Base-by-base conservation (phyloP, 2,113 vertebrate genomes). In the Shinisaurus crocodilurus region DNA sequence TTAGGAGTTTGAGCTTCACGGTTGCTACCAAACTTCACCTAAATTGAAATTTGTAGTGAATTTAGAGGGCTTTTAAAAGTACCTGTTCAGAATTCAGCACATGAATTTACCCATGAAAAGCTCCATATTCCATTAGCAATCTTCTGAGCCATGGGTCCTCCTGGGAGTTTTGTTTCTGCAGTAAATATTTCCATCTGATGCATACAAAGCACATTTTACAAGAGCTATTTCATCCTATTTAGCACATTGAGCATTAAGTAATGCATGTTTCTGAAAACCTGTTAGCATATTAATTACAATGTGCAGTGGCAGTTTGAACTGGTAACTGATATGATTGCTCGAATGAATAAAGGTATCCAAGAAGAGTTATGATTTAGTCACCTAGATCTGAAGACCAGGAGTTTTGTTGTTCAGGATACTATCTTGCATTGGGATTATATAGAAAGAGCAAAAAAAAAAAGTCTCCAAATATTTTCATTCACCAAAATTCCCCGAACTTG, bases 271-370 rank as follows among this genome's bases (percentile, higher is more conserved):
- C 88, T 90, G 54, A 1, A 94, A 84, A 93, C 94, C 94, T 82
- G 93, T 93, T 93, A 92, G 45, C 90, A 57, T 95, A 94, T 94
- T 94, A 94, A 96, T 93, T 93, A 94, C 43, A 85, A 90, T 82
- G 63, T 87, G 83, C 91, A 91, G 85, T 88, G 82, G 92, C 90
- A 92, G 85, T 83, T 93, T 95, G 92, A 92, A 94, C 90, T 89
- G 91, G 88, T 83, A 84, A 88, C 63, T 32, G 72, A 57, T 83
- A 77, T 75, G 86, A 88, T 43, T 69, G 86, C 80, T 88, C 81
- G 48, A 67, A 70, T 84, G 72, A 54, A 84, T 67, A 77, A 77
- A 88, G 37, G 25, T 7, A 77, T 83, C 16, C 29, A 67, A 25
- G 12, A 76, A 54, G 29, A 67, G 27, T 77, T 45, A 76, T 87